Evolutionary conservation across 2,113 vertebrate genomes (phyloP).

Genomic region (human): DNA sequence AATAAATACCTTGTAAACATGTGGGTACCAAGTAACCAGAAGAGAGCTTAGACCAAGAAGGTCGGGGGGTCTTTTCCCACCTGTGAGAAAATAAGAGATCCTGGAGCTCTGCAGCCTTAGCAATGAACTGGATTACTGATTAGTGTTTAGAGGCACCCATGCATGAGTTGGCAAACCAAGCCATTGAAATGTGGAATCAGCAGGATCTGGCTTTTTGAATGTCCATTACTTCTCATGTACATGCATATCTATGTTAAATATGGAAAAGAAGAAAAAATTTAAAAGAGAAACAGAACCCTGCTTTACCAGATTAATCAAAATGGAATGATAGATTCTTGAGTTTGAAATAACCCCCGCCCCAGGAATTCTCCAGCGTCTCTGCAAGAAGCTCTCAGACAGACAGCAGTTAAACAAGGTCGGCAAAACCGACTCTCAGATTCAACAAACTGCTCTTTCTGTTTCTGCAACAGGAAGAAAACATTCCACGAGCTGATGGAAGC

Average conservation of each 20-base stretch:
- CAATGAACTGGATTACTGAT: background rate
- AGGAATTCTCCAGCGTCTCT: background rate
- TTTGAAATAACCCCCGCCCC: background rate
- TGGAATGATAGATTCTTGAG: background rate
- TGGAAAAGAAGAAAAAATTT: background rate
- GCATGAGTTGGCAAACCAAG: background rate
- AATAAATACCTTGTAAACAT: background rate
- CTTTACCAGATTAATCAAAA: background rate
- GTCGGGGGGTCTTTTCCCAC: background rate
- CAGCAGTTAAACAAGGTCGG: no score
- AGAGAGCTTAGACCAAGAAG: background rate
- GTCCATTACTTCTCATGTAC: background rate
- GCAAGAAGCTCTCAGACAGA: background rate
- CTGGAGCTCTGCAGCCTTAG: background rate
- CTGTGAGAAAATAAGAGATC: background rate
- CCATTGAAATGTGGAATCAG: background rate
- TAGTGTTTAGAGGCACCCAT: background rate
- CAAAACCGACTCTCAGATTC: background rate
- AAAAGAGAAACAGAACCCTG: background rate
- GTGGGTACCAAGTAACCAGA: background rate
- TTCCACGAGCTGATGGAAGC: fast-evolving
- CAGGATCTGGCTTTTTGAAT: background rate
- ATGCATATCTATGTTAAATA: background rate
- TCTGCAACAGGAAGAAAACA: background rate
- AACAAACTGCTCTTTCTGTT: background rate